A percentile compares a stretch with the other conserved stretches of the same genome.
Conservation (phyloP, 2,113 vertebrate species). For the Solea solea region DNA sequence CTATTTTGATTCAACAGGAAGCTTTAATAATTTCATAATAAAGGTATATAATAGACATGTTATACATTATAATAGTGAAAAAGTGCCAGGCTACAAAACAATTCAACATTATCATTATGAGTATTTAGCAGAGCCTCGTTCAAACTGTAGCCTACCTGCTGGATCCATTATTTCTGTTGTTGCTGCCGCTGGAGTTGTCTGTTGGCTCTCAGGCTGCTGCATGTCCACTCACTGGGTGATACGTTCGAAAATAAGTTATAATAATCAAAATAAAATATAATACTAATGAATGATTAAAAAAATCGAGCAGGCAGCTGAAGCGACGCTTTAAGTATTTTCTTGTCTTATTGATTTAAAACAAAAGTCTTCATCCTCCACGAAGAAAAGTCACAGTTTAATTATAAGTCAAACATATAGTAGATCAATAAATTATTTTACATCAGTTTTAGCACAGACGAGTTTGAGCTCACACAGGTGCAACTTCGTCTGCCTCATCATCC, state of each 20-base stretch:
- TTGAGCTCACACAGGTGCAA: conserved; percentile 41
- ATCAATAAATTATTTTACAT: background rate
- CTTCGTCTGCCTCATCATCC: conserved; percentile 28
- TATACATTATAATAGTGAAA: background rate
- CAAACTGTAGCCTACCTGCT: conserved; percentile 58
- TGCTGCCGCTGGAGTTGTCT: conserved; percentile 37
- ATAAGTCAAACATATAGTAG: background rate
- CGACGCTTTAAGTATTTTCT: background rate
- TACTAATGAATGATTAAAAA: background rate
- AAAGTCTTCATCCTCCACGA: conserved; percentile 22
- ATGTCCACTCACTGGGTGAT: conserved; percentile 47
- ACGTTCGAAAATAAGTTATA: background rate
- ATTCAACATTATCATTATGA: background rate
- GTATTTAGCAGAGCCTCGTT: background rate
- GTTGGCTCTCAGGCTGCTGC: conserved; percentile 70
- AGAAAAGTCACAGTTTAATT: background rate
- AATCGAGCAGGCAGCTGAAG: background rate
- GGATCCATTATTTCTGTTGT: conserved; percentile 54
- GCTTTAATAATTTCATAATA: no score
- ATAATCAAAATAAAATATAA: background rate
- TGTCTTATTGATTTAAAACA: conserved; percentile 4
- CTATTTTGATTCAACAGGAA: no score
- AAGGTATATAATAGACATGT: no score
- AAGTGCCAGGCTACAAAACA: background rate
- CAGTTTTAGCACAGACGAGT: conserved; percentile 2